Evolutionary conservation across 2,113 vertebrate genomes (phyloP).

Genomic region (Orthochromis malagaraziensis): DNA sequence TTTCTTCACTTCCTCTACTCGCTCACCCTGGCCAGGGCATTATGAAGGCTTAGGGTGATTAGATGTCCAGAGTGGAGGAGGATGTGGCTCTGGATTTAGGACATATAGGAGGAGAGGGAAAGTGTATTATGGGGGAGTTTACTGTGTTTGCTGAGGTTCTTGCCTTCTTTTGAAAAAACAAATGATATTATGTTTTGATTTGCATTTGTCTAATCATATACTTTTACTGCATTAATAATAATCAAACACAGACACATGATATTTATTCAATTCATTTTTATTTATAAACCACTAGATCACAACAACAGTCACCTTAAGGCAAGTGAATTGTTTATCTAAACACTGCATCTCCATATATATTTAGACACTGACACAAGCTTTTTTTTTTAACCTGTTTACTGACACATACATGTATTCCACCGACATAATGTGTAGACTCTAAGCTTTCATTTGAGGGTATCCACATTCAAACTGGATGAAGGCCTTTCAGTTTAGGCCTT

Average conservation of each 20-base stretch:
- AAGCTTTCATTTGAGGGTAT: background rate
- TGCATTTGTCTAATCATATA: background rate
- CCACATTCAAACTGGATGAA: background rate
- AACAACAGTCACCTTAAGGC: background rate
- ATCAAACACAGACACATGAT: background rate
- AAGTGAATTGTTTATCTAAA: background rate
- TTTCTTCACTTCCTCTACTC: background rate
- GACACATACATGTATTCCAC: background rate
- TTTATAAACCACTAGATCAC: background rate
- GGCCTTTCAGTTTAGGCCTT: background rate
- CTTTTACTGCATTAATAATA: background rate
- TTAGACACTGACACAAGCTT: background rate
- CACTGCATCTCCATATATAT: background rate
- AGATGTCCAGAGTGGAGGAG: slow-evolving; percentile 19
- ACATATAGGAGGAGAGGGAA: slow-evolving; percentile 10
- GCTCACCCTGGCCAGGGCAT: background rate
- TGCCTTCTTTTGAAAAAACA: background rate
- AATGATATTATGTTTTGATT: background rate
- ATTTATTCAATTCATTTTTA: background rate
- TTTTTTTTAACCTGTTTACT: background rate
- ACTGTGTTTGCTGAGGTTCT: background rate
- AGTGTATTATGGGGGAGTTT: background rate
- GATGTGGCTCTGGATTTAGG: slow-evolving; percentile 3
- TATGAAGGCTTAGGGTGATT: slow-evolving; percentile 53
- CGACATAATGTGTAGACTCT: background rate